These are phyloP conservation scores for Ostrea denselamellosa DNA, from an alignment of 1,140 invertebrate species.

Conservation along the genomic window DNA sequence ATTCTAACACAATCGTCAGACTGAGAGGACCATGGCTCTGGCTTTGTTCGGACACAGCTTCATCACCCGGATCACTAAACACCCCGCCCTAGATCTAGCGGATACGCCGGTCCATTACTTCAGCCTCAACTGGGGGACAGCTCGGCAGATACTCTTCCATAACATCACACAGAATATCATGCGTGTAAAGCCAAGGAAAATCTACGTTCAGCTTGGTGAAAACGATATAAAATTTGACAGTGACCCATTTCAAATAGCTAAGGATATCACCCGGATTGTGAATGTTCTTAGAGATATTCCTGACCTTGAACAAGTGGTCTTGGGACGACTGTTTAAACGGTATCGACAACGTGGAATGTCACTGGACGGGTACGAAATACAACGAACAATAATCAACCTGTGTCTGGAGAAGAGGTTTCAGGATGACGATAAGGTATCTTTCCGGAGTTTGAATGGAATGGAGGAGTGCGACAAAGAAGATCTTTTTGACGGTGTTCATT, in stretches of 20 bases:
- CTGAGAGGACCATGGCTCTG: not conserved
- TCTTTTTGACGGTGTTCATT: slow-evolving; percentile 13
- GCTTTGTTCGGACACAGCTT: slow-evolving; percentile 24
- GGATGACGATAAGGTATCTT: not conserved
- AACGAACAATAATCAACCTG: slow-evolving; percentile 9
- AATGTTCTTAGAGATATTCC: not conserved
- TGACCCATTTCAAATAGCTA: slow-evolving; percentile 24
- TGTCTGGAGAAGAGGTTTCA: not conserved
- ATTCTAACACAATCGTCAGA: no score
- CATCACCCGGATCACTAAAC: not conserved
- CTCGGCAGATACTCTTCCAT: not conserved
- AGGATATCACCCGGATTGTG: not conserved
- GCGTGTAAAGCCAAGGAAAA: not conserved
- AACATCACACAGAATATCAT: slow-evolving; percentile 10
- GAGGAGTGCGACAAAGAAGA: slow-evolving; percentile 16
- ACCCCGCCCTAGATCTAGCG: not conserved
- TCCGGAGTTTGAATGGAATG: slow-evolving; percentile 20
- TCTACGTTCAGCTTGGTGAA: not conserved
- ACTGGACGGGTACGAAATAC: not conserved
- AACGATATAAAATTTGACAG: slow-evolving; percentile 2
- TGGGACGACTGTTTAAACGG: not conserved
- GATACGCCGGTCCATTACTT: not conserved
- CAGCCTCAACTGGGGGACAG: not conserved
- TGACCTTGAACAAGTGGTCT: not conserved
- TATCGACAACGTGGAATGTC: slow-evolving; percentile 1